Conservation (phyloP, 2,113 vertebrate genomes). For the Leuciscus idus region DNA sequence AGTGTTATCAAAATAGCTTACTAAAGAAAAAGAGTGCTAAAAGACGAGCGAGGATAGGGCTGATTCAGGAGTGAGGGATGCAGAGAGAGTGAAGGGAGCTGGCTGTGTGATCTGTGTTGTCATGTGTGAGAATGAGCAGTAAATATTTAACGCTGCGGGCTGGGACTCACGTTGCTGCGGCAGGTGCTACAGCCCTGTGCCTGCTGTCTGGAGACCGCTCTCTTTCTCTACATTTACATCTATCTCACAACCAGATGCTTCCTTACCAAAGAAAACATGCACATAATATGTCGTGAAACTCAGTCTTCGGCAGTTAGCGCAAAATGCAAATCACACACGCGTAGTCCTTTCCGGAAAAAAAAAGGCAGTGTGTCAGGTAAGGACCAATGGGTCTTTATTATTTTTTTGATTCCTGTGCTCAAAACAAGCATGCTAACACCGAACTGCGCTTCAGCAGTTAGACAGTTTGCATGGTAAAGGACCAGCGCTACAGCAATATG, state of each 20-base stretch:
- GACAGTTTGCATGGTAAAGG: background rate
- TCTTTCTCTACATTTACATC: slow-evolving; percentile 9
- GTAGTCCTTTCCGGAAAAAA: background rate
- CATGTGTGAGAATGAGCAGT: slow-evolving; percentile 47
- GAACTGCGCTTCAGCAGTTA: background rate
- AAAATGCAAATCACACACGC: background rate
- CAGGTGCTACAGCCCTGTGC: slow-evolving; percentile 47
- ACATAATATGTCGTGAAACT: background rate
- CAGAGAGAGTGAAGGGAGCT: slow-evolving; percentile 10
- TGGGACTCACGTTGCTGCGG: slow-evolving; percentile 48
- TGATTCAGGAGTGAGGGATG: slow-evolving; percentile 16
- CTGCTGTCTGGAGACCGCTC: slow-evolving; percentile 38
- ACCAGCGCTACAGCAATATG: background rate
- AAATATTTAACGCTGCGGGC: slow-evolving; percentile 56
- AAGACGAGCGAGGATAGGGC: background rate
- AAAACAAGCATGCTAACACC: background rate
- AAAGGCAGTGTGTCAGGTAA: background rate
- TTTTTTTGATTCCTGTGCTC: background rate
- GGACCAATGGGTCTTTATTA: too few relatives aligned
- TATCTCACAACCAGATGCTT: slow-evolving; percentile 36
- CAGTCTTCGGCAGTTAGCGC: background rate
- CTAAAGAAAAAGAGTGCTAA: background rate
- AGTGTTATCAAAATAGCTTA: background rate
- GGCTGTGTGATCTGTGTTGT: slow-evolving; percentile 36
- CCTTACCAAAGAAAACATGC: slow-evolving; percentile 9